Evolutionary conservation across 2,888 invertebrate species (phyloP).

Genomic region (Aphodius granarius): DNA sequence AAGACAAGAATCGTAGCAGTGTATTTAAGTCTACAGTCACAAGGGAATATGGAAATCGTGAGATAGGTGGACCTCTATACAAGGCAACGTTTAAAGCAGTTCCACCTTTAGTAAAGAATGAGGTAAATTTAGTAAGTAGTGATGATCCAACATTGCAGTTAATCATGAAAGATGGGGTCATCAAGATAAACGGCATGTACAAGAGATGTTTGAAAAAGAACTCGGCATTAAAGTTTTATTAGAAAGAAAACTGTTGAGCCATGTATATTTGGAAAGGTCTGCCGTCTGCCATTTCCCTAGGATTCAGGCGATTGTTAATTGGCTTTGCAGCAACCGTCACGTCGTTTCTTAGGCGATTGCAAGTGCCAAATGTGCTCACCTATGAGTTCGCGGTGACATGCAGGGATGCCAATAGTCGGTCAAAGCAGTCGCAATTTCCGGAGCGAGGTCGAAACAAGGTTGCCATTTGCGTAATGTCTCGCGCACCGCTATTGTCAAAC

Average conservation of each 20-base stretch:
- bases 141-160: conserved; percentile 31
- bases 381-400: too few species aligned
- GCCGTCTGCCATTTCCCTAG: conserved; percentile 39
- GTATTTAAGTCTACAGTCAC: conserved; percentile 27
- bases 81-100: neutral
- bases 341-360: too few species aligned
- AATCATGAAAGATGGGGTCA: conserved; percentile 44
- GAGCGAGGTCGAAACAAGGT: too few species aligned
- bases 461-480: too few species aligned
- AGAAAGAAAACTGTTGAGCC: conserved; percentile 37
- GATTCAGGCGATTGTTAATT: too few species aligned
- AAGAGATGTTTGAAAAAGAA: conserved; percentile 37
- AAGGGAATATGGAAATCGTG: neutral
- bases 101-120: neutral
- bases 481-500: too few species aligned
- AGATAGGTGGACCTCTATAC: conserved; percentile 25
- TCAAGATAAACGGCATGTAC: conserved; percentile 34
- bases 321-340: too few species aligned
- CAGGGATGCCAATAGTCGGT: too few species aligned
- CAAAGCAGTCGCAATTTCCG: too few species aligned
- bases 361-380: too few species aligned
- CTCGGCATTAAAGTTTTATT: conserved; percentile 36
- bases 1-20: conserved; percentile 29
- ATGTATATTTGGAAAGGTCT: conserved; percentile 40
- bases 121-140: neutral